These are phyloP conservation scores for Echiichthys vipera DNA, from an alignment of 2,797 vertebrate genomes.

Conservation along the genomic window DNA sequence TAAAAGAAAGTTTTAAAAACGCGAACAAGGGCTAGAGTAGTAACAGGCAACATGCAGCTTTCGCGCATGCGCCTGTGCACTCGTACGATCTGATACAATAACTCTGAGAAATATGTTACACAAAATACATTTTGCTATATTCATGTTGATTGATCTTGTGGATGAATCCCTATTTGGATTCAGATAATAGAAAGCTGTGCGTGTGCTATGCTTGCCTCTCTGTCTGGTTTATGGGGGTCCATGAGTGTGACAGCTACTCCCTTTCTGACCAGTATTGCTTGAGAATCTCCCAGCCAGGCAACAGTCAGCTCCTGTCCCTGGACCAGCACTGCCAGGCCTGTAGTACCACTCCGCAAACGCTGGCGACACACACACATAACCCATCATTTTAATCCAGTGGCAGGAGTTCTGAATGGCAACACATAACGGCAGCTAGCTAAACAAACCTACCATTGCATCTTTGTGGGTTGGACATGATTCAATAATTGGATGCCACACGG, in stretches of 20 bases:
- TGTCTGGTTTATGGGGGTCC: conserved; percentile 96
- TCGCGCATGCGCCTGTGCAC: too few species aligned
- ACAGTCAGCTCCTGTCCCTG: conserved; percentile 85
- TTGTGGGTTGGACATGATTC: neutral
- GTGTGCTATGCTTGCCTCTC: conserved; percentile 84
- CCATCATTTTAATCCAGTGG: neutral
- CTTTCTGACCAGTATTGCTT: conserved; percentile 90
- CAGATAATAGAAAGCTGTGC: neutral
- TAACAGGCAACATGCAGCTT: too few species aligned
- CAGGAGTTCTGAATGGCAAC: neutral
- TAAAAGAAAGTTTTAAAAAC: too few species aligned
- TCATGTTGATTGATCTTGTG: neutral
- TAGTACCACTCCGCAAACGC: conserved; percentile 94
- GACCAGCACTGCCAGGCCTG: conserved; percentile 89
- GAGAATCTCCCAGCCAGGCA: conserved; percentile 96
- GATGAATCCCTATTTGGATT: too few species aligned
- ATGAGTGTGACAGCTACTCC: conserved; percentile 89
- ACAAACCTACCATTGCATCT: neutral
- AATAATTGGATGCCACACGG: neutral
- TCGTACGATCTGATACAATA: too few species aligned
- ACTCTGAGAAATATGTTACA: neutral
- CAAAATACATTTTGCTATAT: neutral
- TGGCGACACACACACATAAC: conserved; percentile 62
- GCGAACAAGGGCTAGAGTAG: too few species aligned
- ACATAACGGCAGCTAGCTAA: neutral